A percentile compares a stretch with the other conserved stretches of the same genome.
These are phyloP conservation scores for Desoria tigrina DNA, from an alignment of 2,888 invertebrate species.

Conservation along the genomic window DNA sequence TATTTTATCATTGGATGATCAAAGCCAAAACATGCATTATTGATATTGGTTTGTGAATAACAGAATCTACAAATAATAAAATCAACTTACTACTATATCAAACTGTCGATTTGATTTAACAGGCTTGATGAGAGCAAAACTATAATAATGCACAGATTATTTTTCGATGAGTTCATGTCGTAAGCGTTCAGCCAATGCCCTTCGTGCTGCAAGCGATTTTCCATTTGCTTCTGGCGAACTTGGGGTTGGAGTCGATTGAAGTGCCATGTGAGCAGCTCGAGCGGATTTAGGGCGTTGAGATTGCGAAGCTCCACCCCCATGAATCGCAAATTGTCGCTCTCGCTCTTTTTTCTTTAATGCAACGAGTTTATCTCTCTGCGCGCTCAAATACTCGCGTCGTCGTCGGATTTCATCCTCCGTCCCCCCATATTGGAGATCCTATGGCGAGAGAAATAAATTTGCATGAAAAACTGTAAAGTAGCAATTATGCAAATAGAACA, in stretches of 20 bases:
- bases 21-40: not conserved
- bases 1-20: constrained; percentile 23
- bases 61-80: constrained; percentile 4
- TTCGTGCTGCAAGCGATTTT: constrained; percentile 73
- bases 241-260: constrained; percentile 58
- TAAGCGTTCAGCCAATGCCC: constrained; percentile 79
- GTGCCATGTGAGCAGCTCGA: constrained; percentile 69
- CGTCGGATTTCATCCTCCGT: constrained; percentile 67
- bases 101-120: constrained; percentile 4
- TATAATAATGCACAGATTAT: constrained; percentile 6
- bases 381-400: constrained; percentile 80
- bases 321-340: constrained; percentile 70
- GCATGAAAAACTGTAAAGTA: not conserved
- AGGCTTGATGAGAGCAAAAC: not conserved
- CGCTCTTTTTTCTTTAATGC: constrained; percentile 85
- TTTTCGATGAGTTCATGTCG: constrained; percentile 80
- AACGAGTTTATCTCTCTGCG: constrained; percentile 86
- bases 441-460: constrained; percentile 2
- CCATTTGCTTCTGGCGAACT: constrained; percentile 55
- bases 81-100: not conserved
- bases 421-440: constrained; percentile 28
- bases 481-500: not conserved
- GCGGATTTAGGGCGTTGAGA: constrained; percentile 70
- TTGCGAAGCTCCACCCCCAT: constrained; percentile 60
- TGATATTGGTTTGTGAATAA: constrained; percentile 5